A percentile compares a stretch with the other conserved stretches of the same genome.
These are phyloP conservation scores for Araneus ventricosus DNA, from an alignment of 1,140 invertebrate genomes.

Conservation along the genomic window DNA sequence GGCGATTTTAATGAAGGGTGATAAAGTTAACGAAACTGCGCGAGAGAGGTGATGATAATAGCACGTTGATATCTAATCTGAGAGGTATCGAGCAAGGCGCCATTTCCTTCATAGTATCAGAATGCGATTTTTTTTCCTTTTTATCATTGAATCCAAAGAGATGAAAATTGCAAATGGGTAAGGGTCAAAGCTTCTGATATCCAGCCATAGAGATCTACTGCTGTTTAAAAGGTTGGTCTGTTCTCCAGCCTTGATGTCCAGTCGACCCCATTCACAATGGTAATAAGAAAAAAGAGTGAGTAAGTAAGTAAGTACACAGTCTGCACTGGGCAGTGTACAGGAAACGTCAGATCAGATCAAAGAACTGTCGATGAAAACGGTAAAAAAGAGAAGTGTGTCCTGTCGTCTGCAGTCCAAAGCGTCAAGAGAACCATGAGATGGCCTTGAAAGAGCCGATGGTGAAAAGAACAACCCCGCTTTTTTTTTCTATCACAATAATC, in stretches of 20 bases:
- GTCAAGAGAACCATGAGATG: not conserved
- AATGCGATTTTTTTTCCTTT: not conserved
- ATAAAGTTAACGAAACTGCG: no score
- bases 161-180: not conserved
- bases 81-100: no score
- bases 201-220: not conserved
- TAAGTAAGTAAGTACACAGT: no score
- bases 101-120: not conserved
- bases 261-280: not conserved
- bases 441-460: not conserved
- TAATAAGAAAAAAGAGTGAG: not conserved
- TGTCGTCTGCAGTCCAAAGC: conserved; percentile 17
- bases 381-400: conserved; percentile 20
- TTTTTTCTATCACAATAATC: conserved; percentile 22
- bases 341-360: conserved; percentile 7
- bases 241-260: not conserved
- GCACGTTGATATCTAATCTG: no score
- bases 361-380: conserved; percentile 25
- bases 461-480: not conserved
- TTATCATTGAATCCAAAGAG: not conserved
- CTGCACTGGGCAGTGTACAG: not conserved
- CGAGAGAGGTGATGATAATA: no score
- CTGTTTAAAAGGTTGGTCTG: not conserved
- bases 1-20: no score
- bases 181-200: not conserved